A percentile compares a stretch with the other conserved stretches of the same genome.
Conservation (phyloP, 1,140 invertebrate genomes). For the Apis mellifera region DNA sequence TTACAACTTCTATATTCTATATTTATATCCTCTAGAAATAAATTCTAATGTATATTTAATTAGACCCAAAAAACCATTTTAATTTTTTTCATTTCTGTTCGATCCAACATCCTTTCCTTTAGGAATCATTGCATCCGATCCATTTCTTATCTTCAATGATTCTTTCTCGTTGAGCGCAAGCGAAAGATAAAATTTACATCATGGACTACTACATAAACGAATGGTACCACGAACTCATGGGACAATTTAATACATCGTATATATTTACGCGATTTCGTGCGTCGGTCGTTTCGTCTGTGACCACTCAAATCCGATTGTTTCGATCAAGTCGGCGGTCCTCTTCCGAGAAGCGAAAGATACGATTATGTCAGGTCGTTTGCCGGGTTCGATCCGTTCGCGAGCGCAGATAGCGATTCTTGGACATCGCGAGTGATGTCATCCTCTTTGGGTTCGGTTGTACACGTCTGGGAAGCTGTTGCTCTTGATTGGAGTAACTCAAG, state of each 20-base stretch:
- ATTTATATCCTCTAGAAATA: too few species aligned
- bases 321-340: constrained; percentile 5
- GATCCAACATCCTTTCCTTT: too few species aligned
- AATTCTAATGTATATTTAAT: too few species aligned
- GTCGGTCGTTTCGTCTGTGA: not conserved
- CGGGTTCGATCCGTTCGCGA: constrained; percentile 23
- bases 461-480: not conserved
- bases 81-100: too few species aligned
- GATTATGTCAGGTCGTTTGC: constrained; percentile 12
- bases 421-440: constrained; percentile 26
- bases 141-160: too few species aligned
- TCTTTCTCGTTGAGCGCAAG: not conserved
- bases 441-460: not conserved
- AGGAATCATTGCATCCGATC: too few species aligned
- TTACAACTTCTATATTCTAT: too few species aligned
- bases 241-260: not conserved
- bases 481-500: not conserved
- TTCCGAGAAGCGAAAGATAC: constrained; percentile 23
- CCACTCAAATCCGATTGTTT: not conserved
- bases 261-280: not conserved
- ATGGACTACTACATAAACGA: not conserved
- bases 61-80: too few species aligned
- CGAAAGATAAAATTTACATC: not conserved
- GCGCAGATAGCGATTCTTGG: constrained; percentile 30
- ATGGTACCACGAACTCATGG: not conserved